These are phyloP conservation scores for Zaprionus davidi DNA, from an alignment of 1,140 invertebrate genomes.

Conservation along the genomic window DNA sequence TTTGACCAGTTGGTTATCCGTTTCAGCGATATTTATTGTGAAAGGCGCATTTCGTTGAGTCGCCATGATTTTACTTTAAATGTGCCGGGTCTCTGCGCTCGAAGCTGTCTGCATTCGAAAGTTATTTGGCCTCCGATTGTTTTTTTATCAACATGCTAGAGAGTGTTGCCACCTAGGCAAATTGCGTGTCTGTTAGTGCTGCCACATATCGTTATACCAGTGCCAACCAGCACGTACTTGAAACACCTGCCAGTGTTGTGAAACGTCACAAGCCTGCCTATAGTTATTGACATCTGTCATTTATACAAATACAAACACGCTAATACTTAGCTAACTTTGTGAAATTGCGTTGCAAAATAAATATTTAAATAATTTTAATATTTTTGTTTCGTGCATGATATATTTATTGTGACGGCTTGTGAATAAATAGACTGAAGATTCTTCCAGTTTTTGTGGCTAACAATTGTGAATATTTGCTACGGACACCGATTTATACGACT, in stretches of 20 bases:
- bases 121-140: neutral
- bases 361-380: slow-evolving; percentile 4
- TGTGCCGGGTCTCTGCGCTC: slow-evolving; percentile 4
- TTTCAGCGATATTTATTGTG: slow-evolving; percentile 31
- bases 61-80: slow-evolving; percentile 18
- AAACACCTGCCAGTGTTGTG: slow-evolving; percentile 10
- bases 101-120: slow-evolving; percentile 9
- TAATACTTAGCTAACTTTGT: slow-evolving; percentile 38
- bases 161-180: slow-evolving; percentile 15
- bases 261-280: neutral
- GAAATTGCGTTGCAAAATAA: slow-evolving; percentile 59
- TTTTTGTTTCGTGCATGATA: neutral
- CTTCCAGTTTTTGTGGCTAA: neutral
- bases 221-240: neutral
- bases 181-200: neutral
- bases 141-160: neutral
- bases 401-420: neutral
- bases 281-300: slow-evolving; percentile 33
- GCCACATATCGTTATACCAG: neutral
- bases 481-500: neutral
- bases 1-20: slow-evolving; percentile 43
- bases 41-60: slow-evolving; percentile 31
- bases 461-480: neutral
- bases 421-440: neutral
- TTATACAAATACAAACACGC: slow-evolving; percentile 15